Evolutionary conservation across 2,888 invertebrate species (phyloP).

Genomic region (Melinaea marsaeus): DNA sequence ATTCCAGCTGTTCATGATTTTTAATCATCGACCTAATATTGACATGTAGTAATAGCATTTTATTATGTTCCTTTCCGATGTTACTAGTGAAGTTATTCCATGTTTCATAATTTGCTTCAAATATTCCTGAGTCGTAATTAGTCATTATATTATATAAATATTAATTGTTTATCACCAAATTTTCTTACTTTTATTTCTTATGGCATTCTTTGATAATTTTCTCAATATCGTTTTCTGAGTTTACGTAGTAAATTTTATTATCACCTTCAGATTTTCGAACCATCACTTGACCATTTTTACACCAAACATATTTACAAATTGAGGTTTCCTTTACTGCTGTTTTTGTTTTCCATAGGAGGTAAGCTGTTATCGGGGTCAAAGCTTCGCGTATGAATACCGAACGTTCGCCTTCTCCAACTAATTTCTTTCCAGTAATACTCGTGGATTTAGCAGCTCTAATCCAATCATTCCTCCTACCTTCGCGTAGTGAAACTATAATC

Average conservation of each 20-base stretch:
- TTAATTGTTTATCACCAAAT: too few relatives aligned
- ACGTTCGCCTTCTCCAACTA: constrained; percentile 1
- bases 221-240: too few relatives aligned
- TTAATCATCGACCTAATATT: constrained; percentile 18
- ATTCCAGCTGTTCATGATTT: constrained; percentile 28
- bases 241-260: background rate
- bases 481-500: constrained; percentile 8
- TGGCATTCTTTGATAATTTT: constrained; percentile 9
- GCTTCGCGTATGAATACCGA: constrained; percentile 18
- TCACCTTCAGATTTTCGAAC: constrained; percentile 18
- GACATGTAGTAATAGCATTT: constrained; percentile 6
- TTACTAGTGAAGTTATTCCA: too few relatives aligned
- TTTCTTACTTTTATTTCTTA: background rate
- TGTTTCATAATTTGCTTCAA: background rate
- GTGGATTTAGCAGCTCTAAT: background rate
- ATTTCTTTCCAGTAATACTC: too few relatives aligned
- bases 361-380: constrained; percentile 18
- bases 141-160: background rate
- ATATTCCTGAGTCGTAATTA: background rate
- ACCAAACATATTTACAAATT: constrained; percentile 22
- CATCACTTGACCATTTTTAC: constrained; percentile 21
- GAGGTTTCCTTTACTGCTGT: constrained; percentile 19
- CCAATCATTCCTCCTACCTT: constrained; percentile 14
- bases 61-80: too few relatives aligned
- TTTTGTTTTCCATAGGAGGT: constrained; percentile 20